phyloP scores from a whole-genome alignment of 2,888 invertebrate genomes.

The Stramonita haemastoma region DNA sequence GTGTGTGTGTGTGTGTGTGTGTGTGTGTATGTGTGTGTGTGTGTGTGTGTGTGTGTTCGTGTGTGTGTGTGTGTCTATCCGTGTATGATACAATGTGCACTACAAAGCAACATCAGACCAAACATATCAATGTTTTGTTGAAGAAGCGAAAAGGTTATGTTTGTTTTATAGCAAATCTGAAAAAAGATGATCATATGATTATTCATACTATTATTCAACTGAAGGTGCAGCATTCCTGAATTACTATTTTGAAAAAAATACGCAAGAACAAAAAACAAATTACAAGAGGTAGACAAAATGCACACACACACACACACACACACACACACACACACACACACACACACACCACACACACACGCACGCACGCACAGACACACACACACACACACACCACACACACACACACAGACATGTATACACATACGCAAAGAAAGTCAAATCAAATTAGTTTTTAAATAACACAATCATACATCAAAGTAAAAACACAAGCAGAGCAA shows the following conservation, averaged over 20 bases:
- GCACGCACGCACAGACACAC: too few species aligned
- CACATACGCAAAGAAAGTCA: neutral
- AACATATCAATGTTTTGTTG: too few species aligned
- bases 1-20: too few species aligned
- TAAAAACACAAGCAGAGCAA: too few species aligned
- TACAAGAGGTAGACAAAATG: neutral
- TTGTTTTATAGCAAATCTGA: neutral
- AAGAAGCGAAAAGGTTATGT: neutral
- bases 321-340: neutral
- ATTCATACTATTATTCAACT: neutral
- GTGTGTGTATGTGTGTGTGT: too few species aligned
- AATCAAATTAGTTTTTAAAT: neutral
- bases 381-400: neutral
- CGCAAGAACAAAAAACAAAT: neutral
- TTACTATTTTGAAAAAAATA: neutral
- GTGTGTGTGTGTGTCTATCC: too few species aligned
- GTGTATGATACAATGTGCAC: too few species aligned
- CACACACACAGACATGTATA: neutral
- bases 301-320: neutral
- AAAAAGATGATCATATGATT: neutral
- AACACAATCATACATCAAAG: neutral
- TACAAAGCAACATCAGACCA: too few species aligned
- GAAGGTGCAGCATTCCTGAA: neutral
- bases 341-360: neutral
- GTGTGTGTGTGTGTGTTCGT: too few species aligned